Evolutionary conservation across 2,113 vertebrate genomes (phyloP).

Genomic region (Emydocephalus ijimae): DNA sequence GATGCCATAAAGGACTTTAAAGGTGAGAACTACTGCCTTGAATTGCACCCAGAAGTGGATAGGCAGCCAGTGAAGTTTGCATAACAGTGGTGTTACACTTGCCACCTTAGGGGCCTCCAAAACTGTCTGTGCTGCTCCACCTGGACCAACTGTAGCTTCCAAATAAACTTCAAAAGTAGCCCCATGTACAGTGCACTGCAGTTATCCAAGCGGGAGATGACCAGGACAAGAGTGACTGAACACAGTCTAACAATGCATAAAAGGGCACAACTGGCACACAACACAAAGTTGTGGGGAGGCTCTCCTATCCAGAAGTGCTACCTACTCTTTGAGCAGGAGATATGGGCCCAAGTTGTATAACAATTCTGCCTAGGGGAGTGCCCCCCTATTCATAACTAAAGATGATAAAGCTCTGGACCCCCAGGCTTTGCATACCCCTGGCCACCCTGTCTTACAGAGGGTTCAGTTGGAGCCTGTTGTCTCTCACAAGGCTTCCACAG

Average conservation of each 20-base stretch:
- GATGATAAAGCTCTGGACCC: neutral
- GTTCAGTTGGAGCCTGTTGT: neutral
- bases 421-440: neutral
- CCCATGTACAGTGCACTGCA: neutral
- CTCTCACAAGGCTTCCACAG: neutral
- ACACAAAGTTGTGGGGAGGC: neutral
- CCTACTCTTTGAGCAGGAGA: neutral
- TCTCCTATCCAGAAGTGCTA: neutral
- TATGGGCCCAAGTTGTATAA: neutral
- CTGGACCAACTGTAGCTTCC: neutral
- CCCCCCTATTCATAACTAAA: neutral
- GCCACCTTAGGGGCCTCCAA: too few relatives aligned
- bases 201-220: neutral
- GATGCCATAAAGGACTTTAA: too few relatives aligned
- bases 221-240: neutral
- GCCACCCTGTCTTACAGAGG: neutral
- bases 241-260: neutral
- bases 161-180: neutral
- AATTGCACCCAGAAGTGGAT: too few relatives aligned
- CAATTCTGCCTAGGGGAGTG: neutral
- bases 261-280: neutral
- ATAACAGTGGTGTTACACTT: too few relatives aligned
- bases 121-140: too few relatives aligned
- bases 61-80: too few relatives aligned
- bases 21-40: too few relatives aligned